A percentile compares a stretch with the other conserved stretches of the same genome.
phyloP scores from a whole-genome alignment of 2,888 invertebrate genomes.

The Ichneumoninae sp. region DNA sequence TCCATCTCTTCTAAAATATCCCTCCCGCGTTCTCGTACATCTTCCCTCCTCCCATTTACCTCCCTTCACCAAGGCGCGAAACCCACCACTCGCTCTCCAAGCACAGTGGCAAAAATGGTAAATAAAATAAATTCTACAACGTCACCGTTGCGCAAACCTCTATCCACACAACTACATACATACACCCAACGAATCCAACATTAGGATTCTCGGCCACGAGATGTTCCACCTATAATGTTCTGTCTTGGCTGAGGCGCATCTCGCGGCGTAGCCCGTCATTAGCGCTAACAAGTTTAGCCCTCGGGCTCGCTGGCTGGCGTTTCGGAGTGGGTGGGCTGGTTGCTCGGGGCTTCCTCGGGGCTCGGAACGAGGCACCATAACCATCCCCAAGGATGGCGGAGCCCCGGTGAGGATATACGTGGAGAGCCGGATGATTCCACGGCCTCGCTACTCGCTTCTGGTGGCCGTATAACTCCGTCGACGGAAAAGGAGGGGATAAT shows the following conservation, averaged over 20 bases:
- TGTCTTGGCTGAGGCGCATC: constrained; percentile 73
- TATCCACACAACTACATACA: not conserved
- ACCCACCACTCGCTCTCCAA: no score
- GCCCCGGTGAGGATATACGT: constrained; percentile 12
- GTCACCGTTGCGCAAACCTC: not conserved
- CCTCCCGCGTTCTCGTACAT: no score
- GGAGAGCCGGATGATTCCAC: constrained; percentile 33
- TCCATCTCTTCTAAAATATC: no score
- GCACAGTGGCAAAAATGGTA: no score
- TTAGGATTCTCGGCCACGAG: constrained; percentile 50
- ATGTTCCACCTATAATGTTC: constrained; percentile 42
- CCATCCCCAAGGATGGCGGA: not conserved
- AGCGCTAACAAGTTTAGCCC: constrained; percentile 82
- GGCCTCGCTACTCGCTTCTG: constrained; percentile 28
- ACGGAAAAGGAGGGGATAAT: constrained; percentile 80
- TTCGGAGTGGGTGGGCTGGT: constrained; percentile 20
- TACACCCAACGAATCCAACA: not conserved
- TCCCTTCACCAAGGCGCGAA: no score
- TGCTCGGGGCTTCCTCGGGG: constrained; percentile 14
- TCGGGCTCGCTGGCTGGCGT: constrained; percentile 64
- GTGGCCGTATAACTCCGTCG: constrained; percentile 68
- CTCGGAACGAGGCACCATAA: not conserved
- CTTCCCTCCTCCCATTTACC: no score
- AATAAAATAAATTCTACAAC: not conserved
- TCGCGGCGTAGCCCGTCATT: constrained; percentile 80